Evolutionary conservation across 2,888 invertebrate species (phyloP).

Genomic region (Clivina fossor): DNA sequence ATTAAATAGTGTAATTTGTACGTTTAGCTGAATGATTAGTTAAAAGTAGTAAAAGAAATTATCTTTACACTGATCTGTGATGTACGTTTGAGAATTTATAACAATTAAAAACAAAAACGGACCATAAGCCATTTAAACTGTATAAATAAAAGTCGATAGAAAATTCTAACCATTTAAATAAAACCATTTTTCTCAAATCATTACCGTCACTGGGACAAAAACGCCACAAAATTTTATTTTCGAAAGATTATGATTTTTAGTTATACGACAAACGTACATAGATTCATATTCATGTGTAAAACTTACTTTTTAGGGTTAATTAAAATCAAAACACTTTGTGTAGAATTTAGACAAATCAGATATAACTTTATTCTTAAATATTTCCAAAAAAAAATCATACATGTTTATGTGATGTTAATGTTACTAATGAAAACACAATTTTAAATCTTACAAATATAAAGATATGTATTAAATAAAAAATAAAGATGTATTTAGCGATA

Average conservation of each 20-base stretch:
- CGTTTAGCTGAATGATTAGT: too few relatives aligned
- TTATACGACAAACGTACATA: slow-evolving; percentile 13
- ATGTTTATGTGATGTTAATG: slow-evolving; percentile 30
- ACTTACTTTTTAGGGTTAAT: slow-evolving; percentile 19
- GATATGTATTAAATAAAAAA: slow-evolving; percentile 26
- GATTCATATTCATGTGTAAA: slow-evolving; percentile 10
- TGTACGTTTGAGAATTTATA: slow-evolving; percentile 12
- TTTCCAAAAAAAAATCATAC: slow-evolving; percentile 16
- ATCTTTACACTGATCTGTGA: slow-evolving; percentile 14
- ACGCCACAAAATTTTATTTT: slow-evolving; percentile 3
- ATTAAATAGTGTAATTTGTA: too few relatives aligned
- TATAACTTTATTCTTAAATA: slow-evolving; percentile 19
- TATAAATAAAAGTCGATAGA: too few relatives aligned
- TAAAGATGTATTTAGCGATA: slow-evolving; percentile 31
- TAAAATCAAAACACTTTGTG: slow-evolving; percentile 22
- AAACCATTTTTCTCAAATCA: slow-evolving; percentile 14
- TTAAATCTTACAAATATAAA: slow-evolving; percentile 28
- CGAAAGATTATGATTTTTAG: slow-evolving; percentile 2
- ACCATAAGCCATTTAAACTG: too few relatives aligned
- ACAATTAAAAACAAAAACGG: too few relatives aligned
- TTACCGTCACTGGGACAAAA: slow-evolving; percentile 14
- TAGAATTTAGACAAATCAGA: slow-evolving; percentile 23
- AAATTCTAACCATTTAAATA: too few relatives aligned
- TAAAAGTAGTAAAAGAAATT: too few relatives aligned
- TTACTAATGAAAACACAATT: slow-evolving; percentile 21